These are phyloP conservation scores for Grammatotria lemairii DNA, from an alignment of 2,113 vertebrate genomes.

Conservation along the genomic window DNA sequence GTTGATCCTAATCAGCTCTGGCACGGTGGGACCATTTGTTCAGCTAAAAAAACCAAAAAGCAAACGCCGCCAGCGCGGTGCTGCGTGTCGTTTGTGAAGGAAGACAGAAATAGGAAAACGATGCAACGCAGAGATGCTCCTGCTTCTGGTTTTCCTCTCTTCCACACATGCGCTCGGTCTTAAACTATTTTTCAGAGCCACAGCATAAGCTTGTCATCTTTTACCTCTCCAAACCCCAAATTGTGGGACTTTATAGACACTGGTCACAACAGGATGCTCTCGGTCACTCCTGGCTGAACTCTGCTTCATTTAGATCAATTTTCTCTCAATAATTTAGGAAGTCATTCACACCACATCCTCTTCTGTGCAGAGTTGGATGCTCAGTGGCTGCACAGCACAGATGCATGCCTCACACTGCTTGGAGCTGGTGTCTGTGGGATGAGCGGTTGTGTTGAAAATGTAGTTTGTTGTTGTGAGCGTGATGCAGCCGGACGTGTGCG, in stretches of 20 bases:
- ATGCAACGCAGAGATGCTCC: neutral
- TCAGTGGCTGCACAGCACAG: neutral
- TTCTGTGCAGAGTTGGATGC: neutral
- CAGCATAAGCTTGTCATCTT: neutral
- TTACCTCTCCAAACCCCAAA: neutral
- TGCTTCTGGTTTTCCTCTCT: neutral
- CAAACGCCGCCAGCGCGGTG: neutral
- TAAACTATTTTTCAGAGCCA: neutral
- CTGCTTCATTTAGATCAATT: slow-evolving; percentile 31
- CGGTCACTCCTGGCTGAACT: slow-evolving; percentile 33
- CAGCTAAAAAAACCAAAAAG: neutral
- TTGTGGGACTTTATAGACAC: slow-evolving; percentile 6
- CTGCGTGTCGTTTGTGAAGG: neutral
- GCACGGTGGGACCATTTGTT: slow-evolving; percentile 21
- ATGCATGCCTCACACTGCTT: neutral
- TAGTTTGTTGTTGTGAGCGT: neutral
- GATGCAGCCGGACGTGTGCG: neutral
- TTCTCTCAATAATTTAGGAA: slow-evolving; percentile 11
- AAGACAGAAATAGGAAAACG: slow-evolving; percentile 35
- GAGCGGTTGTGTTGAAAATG: neutral
- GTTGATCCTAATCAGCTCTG: slow-evolving; percentile 52
- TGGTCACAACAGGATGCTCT: neutral
- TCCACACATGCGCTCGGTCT: neutral
- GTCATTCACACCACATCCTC: neutral
- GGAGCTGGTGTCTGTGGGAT: neutral